Evolutionary conservation across 1,140 invertebrate genomes (phyloP).

Genomic region (Oryctes rhinoceros): DNA sequence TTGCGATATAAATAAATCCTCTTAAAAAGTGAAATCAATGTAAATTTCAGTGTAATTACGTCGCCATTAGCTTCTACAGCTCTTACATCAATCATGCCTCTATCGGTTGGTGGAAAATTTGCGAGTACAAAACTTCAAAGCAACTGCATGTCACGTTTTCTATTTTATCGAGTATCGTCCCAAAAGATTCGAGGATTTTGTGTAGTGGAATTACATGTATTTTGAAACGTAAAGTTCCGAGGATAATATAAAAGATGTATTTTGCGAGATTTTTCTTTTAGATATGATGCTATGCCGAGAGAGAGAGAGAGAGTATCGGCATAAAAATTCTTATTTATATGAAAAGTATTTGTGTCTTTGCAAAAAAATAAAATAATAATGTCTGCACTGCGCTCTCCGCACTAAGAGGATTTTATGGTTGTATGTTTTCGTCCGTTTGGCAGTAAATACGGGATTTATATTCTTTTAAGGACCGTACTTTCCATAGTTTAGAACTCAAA

Average conservation of each 20-base stretch:
- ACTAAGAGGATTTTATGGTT: neutral
- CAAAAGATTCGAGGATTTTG: neutral
- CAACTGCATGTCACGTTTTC: slow-evolving; percentile 3
- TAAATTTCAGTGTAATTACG: too few relatives aligned
- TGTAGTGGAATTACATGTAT: slow-evolving; percentile 6
- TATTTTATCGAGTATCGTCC: slow-evolving; percentile 2
- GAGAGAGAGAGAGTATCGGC: neutral
- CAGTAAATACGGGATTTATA: too few relatives aligned
- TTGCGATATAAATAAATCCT: too few relatives aligned
- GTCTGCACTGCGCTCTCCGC: neutral
- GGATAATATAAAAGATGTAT: slow-evolving; percentile 18
- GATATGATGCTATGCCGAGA: neutral
- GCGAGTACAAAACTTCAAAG: neutral
- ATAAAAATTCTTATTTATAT: slow-evolving; percentile 13
- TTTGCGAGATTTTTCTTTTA: neutral
- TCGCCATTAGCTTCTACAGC: neutral
- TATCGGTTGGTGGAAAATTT: neutral
- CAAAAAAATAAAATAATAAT: neutral
- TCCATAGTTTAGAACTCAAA: too few relatives aligned
- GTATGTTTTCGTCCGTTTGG: neutral
- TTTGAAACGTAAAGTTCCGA: slow-evolving; percentile 6
- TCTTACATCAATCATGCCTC: neutral
- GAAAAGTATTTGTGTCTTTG: neutral
- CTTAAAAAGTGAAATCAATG: too few relatives aligned
- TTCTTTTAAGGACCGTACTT: too few relatives aligned